Percentiles rank a stretch among this genome's conserved stretches.
phyloP scores from a whole-genome alignment of 1,140 invertebrate genomes.

The Drosophila yakuba region DNA sequence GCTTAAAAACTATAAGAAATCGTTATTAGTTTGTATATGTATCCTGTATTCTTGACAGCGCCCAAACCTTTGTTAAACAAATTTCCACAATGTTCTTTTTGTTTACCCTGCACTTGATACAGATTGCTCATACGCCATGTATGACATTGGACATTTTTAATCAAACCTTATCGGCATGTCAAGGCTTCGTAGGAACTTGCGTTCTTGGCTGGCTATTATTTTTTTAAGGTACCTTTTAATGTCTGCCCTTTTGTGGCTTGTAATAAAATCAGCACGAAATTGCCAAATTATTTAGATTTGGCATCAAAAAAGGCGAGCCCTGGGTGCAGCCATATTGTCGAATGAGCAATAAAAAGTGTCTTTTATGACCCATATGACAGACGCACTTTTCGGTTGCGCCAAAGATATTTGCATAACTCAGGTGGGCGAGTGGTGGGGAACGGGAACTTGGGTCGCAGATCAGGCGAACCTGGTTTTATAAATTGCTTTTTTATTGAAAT shows the following conservation, averaged over 20 bases:
- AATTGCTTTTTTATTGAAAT: slow-evolving; percentile 56
- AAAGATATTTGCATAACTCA: slow-evolving; percentile 53
- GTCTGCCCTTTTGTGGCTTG: slow-evolving; percentile 49
- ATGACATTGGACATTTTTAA: slow-evolving; percentile 33
- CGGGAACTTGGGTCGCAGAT: background rate
- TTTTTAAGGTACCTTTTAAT: slow-evolving; percentile 36
- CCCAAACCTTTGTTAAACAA: background rate
- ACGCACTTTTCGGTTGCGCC: slow-evolving; percentile 20
- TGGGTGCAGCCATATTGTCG: slow-evolving; percentile 48
- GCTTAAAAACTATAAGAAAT: too few species aligned
- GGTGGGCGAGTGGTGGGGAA: slow-evolving; percentile 12
- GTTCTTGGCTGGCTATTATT: background rate
- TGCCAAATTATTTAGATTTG: slow-evolving; percentile 57
- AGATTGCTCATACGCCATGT: slow-evolving; percentile 26
- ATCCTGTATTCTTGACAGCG: too few species aligned
- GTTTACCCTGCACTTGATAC: background rate
- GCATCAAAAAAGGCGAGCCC: slow-evolving; percentile 29
- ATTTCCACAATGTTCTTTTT: background rate
- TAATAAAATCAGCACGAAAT: slow-evolving; percentile 56
- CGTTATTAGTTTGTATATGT: too few species aligned
- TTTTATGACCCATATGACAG: slow-evolving; percentile 52
- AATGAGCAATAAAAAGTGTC: slow-evolving; percentile 49
- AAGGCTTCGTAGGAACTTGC: background rate
- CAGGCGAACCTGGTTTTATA: slow-evolving; percentile 29
- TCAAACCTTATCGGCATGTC: slow-evolving; percentile 35